Conservation (phyloP, 1,140 invertebrate species). For the Cotesia chilonis region DNA sequence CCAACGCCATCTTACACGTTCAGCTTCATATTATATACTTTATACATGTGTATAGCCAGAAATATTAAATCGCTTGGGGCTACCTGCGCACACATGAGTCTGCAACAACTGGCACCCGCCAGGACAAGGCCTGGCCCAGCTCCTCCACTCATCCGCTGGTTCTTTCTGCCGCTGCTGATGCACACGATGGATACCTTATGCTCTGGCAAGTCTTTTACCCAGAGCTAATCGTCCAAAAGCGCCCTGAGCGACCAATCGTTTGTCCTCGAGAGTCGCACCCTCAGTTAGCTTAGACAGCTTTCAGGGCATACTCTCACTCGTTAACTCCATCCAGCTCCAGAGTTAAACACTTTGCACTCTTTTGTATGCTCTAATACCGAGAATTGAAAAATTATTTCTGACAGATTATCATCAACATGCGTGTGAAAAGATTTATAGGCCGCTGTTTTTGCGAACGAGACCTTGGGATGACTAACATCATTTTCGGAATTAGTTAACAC, state of each 20-base stretch:
- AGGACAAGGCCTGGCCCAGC: constrained; percentile 34
- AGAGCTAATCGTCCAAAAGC: constrained; percentile 44
- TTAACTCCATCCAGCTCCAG: constrained; percentile 15
- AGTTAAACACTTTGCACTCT: not conserved
- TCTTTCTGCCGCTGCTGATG: constrained; percentile 16
- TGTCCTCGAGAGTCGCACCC: constrained; percentile 16
- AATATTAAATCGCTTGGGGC: constrained; percentile 46
- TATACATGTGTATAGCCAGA: constrained; percentile 9
- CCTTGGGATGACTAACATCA: no score
- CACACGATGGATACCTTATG: not conserved
- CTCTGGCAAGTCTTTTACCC: constrained; percentile 33
- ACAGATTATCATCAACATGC: not conserved
- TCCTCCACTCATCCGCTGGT: constrained; percentile 3
- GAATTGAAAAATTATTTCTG: constrained; percentile 1
- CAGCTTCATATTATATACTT: constrained; percentile 42
- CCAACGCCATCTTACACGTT: constrained; percentile 43
- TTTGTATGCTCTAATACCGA: not conserved
- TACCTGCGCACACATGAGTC: constrained; percentile 46
- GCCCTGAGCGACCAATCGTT: constrained; percentile 40
- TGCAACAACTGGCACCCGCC: constrained; percentile 46
- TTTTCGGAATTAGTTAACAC: no score
- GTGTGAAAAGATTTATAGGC: constrained; percentile 3
- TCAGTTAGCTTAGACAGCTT: not conserved
- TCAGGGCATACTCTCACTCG: constrained; percentile 12
- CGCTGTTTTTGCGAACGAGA: no score